Evolutionary conservation across 2,888 invertebrate species (phyloP).

Genomic region (Horisme vitalbata): DNA sequence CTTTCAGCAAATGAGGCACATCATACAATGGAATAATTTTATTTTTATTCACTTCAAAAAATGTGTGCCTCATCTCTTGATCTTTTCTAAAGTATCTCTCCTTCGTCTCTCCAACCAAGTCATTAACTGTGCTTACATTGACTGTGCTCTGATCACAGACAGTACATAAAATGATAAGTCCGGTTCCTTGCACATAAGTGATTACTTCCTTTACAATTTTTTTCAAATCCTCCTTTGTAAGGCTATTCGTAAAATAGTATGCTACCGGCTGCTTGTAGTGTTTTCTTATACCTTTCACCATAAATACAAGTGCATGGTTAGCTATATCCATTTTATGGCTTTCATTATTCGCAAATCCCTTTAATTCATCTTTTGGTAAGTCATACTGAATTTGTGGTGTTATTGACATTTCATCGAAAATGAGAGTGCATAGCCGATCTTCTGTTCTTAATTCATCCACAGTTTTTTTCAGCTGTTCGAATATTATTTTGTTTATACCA

Average conservation of each 20-base stretch:
- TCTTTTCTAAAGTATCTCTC: neutral
- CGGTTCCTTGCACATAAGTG: slow-evolving; percentile 1
- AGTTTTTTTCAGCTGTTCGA: slow-evolving; percentile 27
- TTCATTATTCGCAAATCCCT: slow-evolving; percentile 25
- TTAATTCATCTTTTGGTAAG: slow-evolving; percentile 13
- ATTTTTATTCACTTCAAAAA: slow-evolving; percentile 16
- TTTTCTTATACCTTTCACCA: slow-evolving; percentile 23
- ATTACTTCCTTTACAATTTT: neutral
- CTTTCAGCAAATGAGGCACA: slow-evolving; percentile 34
- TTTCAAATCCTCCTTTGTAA: neutral
- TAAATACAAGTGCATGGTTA: slow-evolving; percentile 28
- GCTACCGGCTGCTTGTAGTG: slow-evolving; percentile 31
- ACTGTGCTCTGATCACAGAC: slow-evolving; percentile 38
- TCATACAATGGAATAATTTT: slow-evolving; percentile 36
- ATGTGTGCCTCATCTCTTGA: slow-evolving; percentile 28
- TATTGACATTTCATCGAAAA: slow-evolving; percentile 35
- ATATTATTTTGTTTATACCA: slow-evolving; percentile 27
- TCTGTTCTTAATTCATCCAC: slow-evolving; percentile 6
- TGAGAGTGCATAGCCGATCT: slow-evolving; percentile 24
- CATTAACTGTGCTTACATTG: slow-evolving; percentile 34
- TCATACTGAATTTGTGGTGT: slow-evolving; percentile 25
- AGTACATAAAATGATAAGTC: too few species aligned
- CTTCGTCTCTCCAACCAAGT: too few species aligned
- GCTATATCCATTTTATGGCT: slow-evolving; percentile 15
- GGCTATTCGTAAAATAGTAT: slow-evolving; percentile 24